phyloP scores from a whole-genome alignment of 2,113 vertebrate species.

The Pan paniscus region DNA sequence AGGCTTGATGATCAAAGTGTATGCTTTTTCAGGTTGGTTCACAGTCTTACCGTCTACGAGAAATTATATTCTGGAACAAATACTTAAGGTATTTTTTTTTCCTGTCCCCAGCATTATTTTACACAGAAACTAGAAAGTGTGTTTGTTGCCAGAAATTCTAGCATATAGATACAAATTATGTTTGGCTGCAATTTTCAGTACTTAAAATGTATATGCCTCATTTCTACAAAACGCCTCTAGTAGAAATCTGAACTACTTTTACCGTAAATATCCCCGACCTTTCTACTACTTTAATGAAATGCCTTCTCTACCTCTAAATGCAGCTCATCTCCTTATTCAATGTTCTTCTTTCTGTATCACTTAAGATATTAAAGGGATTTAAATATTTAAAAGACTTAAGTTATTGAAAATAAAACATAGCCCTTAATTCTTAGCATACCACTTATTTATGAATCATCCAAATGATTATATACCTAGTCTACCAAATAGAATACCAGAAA shows the following conservation, averaged over 20 bases:
- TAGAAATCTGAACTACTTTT: not conserved
- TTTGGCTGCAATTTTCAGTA: not conserved
- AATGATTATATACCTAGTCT: not conserved
- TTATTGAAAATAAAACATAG: not conserved
- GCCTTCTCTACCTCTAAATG: not conserved
- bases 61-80: not conserved
- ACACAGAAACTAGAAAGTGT: not conserved
- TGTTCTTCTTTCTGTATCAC: not conserved
- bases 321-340: not conserved
- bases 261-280: not conserved
- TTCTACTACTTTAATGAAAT: not conserved
- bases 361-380: not conserved
- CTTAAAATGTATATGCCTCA: not conserved
- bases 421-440: not conserved
- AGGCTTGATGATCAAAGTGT: not conserved
- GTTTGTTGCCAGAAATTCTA: conserved; percentile 11
- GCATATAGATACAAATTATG: not conserved
- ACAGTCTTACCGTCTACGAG: not conserved
- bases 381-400: not conserved
- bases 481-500: not conserved
- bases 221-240: not conserved
- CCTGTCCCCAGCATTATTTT: not conserved
- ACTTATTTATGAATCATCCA: not conserved
- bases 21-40: not conserved
- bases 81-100: not conserved